A percentile compares a stretch with the other conserved stretches of the same genome.
phyloP scores from a whole-genome alignment of 2,113 vertebrate genomes.

The Dicerorhinus sumatrensis region DNA sequence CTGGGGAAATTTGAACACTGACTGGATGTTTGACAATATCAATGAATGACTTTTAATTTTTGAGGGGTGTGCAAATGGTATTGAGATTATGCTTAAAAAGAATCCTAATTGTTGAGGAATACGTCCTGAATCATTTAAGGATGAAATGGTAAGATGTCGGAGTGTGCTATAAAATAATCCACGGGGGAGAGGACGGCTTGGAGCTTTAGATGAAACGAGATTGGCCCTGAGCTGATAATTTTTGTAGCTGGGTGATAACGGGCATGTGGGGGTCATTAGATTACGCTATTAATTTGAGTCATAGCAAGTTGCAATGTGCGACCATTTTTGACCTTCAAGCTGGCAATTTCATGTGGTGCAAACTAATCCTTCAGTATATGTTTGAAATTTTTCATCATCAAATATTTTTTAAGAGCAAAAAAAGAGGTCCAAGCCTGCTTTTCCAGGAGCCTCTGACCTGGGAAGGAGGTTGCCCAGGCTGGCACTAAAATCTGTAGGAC shows the following conservation, averaged over 20 bases:
- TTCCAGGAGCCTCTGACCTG: not conserved
- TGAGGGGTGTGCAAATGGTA: not conserved
- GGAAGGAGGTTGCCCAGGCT: not conserved
- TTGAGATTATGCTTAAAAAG: not conserved
- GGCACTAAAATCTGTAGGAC: not conserved
- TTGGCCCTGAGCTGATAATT: too few relatives aligned
- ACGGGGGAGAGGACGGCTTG: not conserved
- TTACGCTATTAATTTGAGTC: not conserved
- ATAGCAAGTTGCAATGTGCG: not conserved
- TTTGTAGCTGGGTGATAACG: fast-evolving
- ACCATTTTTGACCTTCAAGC: not conserved
- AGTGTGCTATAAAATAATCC: not conserved
- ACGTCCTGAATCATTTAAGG: not conserved
- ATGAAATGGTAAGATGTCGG: not conserved
- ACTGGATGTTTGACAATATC: not conserved
- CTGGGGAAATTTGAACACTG: not conserved
- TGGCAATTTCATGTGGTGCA: not conserved
- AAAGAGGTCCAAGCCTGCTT: not conserved
- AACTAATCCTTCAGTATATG: not conserved
- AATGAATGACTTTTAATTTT: not conserved
- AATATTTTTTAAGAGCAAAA: not conserved
- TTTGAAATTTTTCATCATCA: not conserved
- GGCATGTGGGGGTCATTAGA: fast-evolving
- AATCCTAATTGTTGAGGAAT: not conserved
- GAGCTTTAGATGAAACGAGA: not conserved